Base-by-base conservation (phyloP, 2,888 invertebrate species). In the Ariolimax columbianus region DNA sequence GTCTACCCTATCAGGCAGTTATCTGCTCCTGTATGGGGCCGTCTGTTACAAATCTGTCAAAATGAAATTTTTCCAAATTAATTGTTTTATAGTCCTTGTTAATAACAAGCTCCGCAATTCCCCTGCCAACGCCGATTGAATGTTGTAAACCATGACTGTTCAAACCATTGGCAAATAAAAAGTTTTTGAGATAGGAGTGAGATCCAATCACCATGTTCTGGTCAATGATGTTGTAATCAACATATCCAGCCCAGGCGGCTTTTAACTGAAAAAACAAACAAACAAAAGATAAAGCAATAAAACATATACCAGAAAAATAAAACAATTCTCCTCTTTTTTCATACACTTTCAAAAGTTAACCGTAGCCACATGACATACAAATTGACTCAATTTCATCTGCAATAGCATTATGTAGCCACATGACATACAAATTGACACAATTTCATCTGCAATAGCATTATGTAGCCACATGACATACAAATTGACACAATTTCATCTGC, bases 131-230 rank as follows among this genome's bases (percentile, higher is more conserved):
- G 0, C 98, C 99, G 26, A 98, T 97, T 4, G 98, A 96, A 94
- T 98, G 98, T 94, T 98, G 98, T 88, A 98, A 96, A 83, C 97
- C 97, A 93, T 97, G 97, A 47, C 97, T 97, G 92, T 98, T 97
- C 94, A 99, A 99, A 66, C 99, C 99, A 87, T 97, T 96, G 6
- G 98, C 98, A 91, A 99, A 95, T 87, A 96, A 96, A 73, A 99
- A 93, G 95, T 99, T 98, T 33, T 95, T 94, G 92, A 97, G 96
- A 91, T 96, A 96, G 0, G 98, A 97, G 95, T 99, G 98, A 1
- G 95, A 94, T 1, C 99, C 98, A 89, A 99, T 95, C 84, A 99
- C 96, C 33, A 97, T 98, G 93, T 97, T 97, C 92, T 97, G 97
- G 94, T 99, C 99, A 92, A 96, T 97, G 11, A 95, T 95, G 94